Percentiles rank a stretch among this genome's conserved stretches.
Conservation (phyloP, 2,797 vertebrate genomes). For the Buceros bicornis region DNA sequence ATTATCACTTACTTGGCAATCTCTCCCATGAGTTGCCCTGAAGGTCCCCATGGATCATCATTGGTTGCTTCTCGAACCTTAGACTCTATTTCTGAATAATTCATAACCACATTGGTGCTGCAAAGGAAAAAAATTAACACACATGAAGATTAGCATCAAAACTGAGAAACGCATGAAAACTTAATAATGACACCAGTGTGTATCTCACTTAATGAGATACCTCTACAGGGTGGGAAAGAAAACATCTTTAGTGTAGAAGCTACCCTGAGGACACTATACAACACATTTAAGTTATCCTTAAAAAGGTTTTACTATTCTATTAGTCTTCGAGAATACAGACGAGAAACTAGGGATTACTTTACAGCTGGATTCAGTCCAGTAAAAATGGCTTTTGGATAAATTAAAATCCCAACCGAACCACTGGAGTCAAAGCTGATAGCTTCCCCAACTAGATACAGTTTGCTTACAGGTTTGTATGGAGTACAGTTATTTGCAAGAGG, state of each 20-base stretch:
- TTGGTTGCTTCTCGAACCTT: constrained; percentile 99
- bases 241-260: constrained; percentile 74
- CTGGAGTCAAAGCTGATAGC: constrained; percentile 16
- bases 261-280: constrained; percentile 77
- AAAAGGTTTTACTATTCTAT: constrained; percentile 78
- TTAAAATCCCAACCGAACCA: constrained; percentile 67
- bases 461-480: neutral
- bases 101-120: constrained; percentile 99
- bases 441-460: neutral
- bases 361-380: constrained; percentile 63
- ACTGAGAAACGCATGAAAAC: constrained; percentile 85
- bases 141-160: constrained; percentile 85
- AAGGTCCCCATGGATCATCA: constrained; percentile 98
- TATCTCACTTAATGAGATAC: constrained; percentile 82
- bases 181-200: constrained; percentile 83
- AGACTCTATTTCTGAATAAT: constrained; percentile 98
- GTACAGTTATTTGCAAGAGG: neutral
- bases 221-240: constrained; percentile 76
- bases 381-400: constrained; percentile 74
- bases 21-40: constrained; percentile 97
- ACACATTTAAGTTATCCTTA: constrained; percentile 77
- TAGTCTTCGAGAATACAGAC: constrained; percentile 77
- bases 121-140: constrained; percentile 77
- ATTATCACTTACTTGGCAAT: constrained; percentile 94
- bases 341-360: constrained; percentile 66